These are phyloP conservation scores for Hydrocynus forskahlii DNA, from an alignment of 2,797 vertebrate genomes.

Conservation along the genomic window DNA sequence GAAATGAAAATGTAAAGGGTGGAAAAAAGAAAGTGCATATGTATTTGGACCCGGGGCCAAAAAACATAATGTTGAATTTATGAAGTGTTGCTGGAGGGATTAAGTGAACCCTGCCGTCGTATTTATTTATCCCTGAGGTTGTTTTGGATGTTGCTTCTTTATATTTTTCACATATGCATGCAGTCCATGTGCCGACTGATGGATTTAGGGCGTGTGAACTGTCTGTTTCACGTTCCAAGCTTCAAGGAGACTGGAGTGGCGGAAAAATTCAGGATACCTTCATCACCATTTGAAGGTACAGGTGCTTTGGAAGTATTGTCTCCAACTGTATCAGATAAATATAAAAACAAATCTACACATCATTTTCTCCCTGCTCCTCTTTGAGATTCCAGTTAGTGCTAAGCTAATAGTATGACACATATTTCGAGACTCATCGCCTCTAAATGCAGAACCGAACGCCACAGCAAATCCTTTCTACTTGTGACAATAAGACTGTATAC, in stretches of 20 bases:
- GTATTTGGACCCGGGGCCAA: conserved; percentile 25
- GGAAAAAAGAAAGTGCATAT: conserved; percentile 26
- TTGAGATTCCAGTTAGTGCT: too few species aligned
- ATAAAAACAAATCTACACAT: background rate
- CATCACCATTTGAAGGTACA: background rate
- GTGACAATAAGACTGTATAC: too few species aligned
- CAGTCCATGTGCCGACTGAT: conserved; percentile 19
- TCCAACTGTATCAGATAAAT: background rate
- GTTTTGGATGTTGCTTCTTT: conserved; percentile 53
- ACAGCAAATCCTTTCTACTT: too few species aligned
- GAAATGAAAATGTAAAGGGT: conserved; percentile 39
- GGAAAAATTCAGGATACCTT: background rate
- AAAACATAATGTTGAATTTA: conserved; percentile 58
- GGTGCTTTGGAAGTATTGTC: background rate
- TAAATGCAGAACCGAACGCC: too few species aligned
- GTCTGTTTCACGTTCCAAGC: conserved; percentile 9
- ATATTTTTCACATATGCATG: conserved; percentile 32
- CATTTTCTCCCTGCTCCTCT: too few species aligned
- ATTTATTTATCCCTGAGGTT: conserved; percentile 62
- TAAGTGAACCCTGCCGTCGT: conserved; percentile 58
- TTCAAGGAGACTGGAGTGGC: background rate
- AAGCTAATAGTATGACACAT: too few species aligned
- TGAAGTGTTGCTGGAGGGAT: conserved; percentile 61
- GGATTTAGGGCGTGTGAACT: conserved; percentile 48
- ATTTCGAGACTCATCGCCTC: too few species aligned